Evolutionary conservation across 2,888 invertebrate species (phyloP).

Genomic region (Polyploca ridens): DNA sequence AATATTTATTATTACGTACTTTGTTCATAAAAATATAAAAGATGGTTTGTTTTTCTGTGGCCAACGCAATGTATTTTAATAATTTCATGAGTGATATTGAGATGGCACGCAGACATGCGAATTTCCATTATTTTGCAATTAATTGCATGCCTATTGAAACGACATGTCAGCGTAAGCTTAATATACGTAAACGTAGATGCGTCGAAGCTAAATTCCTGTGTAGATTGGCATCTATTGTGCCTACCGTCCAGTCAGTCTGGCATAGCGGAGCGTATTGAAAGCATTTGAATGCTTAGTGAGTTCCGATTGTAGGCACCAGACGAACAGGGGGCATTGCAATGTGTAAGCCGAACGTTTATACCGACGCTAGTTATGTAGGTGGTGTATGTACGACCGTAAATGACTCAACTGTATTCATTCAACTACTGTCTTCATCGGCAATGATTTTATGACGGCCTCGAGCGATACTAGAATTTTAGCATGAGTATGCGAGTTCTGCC

Average conservation of each 20-base stretch:
- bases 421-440: neutral
- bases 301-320: constrained; percentile 58
- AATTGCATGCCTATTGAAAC: constrained; percentile 7
- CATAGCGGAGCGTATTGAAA: constrained; percentile 67
- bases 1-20: too few species aligned
- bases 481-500: neutral
- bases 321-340: constrained; percentile 32
- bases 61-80: neutral
- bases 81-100: neutral
- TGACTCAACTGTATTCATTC: neutral
- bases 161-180: constrained; percentile 11
- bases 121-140: constrained; percentile 3
- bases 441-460: neutral
- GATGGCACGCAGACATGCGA: neutral
- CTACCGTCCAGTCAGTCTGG: constrained; percentile 53
- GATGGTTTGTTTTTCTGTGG: neutral
- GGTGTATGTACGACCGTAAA: neutral
- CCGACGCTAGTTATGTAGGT: constrained; percentile 25
- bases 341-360: constrained; percentile 33
- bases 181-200: constrained; percentile 31
- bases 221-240: constrained; percentile 79
- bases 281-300: constrained; percentile 73
- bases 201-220: constrained; percentile 70
- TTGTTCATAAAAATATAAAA: too few species aligned
- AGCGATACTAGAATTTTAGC: neutral